These are phyloP conservation scores for Drosophila sechellia DNA, from an alignment of 1,140 invertebrate genomes.

Conservation along the genomic window DNA sequence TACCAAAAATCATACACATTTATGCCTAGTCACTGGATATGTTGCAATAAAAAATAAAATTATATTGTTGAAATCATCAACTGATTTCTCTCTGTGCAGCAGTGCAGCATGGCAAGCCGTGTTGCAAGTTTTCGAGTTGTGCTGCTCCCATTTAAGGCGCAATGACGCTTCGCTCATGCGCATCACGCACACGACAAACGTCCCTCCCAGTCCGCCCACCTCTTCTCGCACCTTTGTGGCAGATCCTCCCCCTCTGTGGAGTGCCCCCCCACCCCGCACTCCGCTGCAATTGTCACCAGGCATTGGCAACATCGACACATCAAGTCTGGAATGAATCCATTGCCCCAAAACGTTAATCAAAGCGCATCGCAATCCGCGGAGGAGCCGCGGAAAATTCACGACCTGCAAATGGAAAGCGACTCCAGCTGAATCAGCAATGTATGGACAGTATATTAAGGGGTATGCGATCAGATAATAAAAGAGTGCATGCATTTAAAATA, in stretches of 20 bases:
- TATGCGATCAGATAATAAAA: not conserved
- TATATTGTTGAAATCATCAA: too few species aligned
- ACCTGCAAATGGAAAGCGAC: constrained; percentile 33
- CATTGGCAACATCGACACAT: constrained; percentile 1
- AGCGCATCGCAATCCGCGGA: constrained; percentile 43
- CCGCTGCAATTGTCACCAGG: constrained; percentile 29
- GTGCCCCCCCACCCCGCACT: not conserved
- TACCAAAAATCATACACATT: too few species aligned
- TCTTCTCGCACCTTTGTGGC: constrained; percentile 9
- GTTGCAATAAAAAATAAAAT: too few species aligned
- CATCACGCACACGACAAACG: constrained; percentile 72
- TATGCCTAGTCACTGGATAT: too few species aligned
- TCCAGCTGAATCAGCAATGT: constrained; percentile 19
- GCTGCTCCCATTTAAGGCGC: constrained; percentile 79
- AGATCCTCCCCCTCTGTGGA: constrained; percentile 22
- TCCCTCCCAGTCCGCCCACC: constrained; percentile 3
- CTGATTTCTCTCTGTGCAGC: not conserved
- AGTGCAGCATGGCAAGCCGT: constrained; percentile 22
- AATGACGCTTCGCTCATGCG: constrained; percentile 79
- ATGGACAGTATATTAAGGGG: not conserved
- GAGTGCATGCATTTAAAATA: too few species aligned
- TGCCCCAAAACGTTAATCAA: constrained; percentile 67
- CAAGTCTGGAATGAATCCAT: constrained; percentile 36
- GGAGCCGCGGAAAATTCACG: constrained; percentile 51
- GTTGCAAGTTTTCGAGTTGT: constrained; percentile 48